Conservation (phyloP, 2,113 vertebrate species). For the Trematomus loennbergii region DNA sequence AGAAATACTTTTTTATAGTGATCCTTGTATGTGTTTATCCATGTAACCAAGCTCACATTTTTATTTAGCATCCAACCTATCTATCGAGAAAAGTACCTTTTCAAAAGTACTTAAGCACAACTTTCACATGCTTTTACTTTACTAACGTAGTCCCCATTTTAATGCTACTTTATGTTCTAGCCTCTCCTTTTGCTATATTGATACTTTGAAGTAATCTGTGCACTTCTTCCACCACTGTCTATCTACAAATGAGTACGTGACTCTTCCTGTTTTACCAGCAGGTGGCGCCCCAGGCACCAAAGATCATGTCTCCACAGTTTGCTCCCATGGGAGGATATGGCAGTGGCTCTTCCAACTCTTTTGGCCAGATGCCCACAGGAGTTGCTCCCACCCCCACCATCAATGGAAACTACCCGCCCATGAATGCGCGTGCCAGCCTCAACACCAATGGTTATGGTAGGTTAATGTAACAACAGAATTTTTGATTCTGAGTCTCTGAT, state of each 20-base stretch:
- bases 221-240: no score
- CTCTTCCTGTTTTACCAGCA: constrained; percentile 59
- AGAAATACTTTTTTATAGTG: not conserved
- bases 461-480: constrained; percentile 3
- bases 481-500: not conserved
- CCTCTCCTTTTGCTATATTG: no score
- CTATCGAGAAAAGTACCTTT: no score
- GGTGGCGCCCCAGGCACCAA: constrained; percentile 79
- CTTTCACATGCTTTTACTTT: no score
- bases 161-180: no score
- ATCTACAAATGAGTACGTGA: not conserved
- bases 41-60: not conserved
- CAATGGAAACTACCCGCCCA: constrained; percentile 74
- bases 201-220: no score
- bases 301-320: constrained; percentile 81
- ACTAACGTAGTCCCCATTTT: no score
- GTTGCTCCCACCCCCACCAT: constrained; percentile 72
- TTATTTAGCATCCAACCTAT: not conserved
- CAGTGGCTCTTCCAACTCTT: constrained; percentile 76
- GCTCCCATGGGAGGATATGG: constrained; percentile 77
- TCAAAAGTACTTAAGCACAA: no score
- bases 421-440: constrained; percentile 69
- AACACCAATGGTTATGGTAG: constrained; percentile 80
- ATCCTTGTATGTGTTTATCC: not conserved
- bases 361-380: constrained; percentile 79